Percentiles rank a stretch among this genome's conserved stretches.
phyloP scores from a whole-genome alignment of 2,113 vertebrate species.

The Gymnarchus niloticus region DNA sequence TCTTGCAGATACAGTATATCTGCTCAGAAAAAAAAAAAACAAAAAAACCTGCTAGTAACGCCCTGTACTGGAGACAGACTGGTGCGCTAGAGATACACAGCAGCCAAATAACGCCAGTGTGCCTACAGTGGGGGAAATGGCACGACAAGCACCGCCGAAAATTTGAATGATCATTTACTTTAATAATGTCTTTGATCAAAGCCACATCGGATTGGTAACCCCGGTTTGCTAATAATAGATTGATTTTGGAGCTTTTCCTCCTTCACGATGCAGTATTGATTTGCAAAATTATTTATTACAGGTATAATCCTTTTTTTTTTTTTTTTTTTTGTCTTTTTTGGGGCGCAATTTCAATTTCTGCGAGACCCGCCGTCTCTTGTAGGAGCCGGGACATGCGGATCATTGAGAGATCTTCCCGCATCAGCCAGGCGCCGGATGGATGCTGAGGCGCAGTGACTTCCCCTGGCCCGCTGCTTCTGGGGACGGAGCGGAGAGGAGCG shows the following conservation, averaged over 20 bases:
- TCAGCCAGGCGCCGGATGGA: constrained; percentile 1
- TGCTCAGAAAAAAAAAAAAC: constrained; percentile 35
- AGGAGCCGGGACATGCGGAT: constrained; percentile 5
- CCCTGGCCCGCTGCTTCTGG: not conserved
- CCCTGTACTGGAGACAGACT: constrained; percentile 52
- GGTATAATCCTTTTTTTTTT: not conserved
- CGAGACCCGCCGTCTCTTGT: not conserved
- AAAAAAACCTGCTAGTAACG: constrained; percentile 58
- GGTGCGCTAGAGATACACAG: constrained; percentile 48
- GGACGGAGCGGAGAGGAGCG: constrained; percentile 1
- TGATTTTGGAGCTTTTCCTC: not conserved
- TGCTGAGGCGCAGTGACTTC: not conserved
- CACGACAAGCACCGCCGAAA: not conserved
- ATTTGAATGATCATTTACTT: not conserved
- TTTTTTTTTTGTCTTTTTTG: not conserved
- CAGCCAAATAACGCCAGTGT: constrained; percentile 31
- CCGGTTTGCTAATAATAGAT: not conserved
- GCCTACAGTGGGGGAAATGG: constrained; percentile 15
- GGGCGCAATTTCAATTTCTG: not conserved
- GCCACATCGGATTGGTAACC: not conserved
- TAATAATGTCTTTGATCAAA: not conserved
- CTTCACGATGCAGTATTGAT: constrained; percentile 13
- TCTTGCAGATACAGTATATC: constrained; percentile 31
- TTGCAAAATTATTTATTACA: constrained; percentile 18
- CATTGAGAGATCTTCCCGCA: not conserved